Evolutionary conservation across 2,888 invertebrate genomes (phyloP).

Genomic region (Resseliella maxima): DNA sequence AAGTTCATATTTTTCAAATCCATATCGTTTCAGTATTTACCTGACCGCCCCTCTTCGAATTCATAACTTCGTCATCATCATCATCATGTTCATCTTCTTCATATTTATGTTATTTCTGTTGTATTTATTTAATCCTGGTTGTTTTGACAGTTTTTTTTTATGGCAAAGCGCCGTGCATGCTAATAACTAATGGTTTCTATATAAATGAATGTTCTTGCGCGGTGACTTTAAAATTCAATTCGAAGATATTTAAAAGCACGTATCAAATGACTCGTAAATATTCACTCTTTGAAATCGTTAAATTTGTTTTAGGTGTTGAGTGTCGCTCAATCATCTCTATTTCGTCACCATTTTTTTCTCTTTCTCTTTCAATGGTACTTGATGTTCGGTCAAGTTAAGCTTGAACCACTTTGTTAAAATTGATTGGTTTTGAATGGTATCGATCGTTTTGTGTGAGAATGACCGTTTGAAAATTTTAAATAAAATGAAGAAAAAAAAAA

Average conservation of each 20-base stretch:
- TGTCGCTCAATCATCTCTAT: background rate
- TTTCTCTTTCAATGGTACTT: background rate
- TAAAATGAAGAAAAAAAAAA: background rate
- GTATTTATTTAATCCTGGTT: background rate
- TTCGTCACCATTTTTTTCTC: background rate
- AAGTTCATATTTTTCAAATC: background rate
- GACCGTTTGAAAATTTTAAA: background rate
- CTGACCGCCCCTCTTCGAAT: background rate
- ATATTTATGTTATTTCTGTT: background rate
- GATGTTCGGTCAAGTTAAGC: background rate
- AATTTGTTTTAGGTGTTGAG: background rate
- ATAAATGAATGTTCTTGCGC: background rate
- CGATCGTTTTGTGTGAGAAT: conserved; percentile 1
- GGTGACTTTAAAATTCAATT: background rate
- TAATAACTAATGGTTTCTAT: background rate
- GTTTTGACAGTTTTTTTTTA: conserved; percentile 11
- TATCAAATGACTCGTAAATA: conserved; percentile 4
- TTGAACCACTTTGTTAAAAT: background rate
- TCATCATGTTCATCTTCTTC: background rate
- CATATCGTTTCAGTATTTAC: background rate
- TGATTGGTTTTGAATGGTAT: background rate
- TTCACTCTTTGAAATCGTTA: background rate
- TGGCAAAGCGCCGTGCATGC: background rate
- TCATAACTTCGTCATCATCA: too few relatives aligned
- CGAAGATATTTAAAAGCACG: background rate